Evolutionary conservation across 2,113 vertebrate genomes (phyloP).

Genomic region (Oreocharis arfaki): DNA sequence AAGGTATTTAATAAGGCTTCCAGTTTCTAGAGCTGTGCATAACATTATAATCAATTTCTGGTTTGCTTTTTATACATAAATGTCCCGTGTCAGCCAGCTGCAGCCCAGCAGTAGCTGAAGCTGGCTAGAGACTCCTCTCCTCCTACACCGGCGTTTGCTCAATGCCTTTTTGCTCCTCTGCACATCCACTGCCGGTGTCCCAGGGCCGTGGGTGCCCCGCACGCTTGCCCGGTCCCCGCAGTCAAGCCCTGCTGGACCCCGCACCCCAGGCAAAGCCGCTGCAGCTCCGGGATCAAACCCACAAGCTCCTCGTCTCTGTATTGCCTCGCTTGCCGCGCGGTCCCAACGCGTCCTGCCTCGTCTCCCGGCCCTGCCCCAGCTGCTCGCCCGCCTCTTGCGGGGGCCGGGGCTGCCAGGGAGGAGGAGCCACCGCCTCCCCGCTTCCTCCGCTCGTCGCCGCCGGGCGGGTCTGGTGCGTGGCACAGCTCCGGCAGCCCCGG

Average conservation of each 20-base stretch:
- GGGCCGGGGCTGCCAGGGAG: not conserved
- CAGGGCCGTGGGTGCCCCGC: not conserved
- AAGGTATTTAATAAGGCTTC: not conserved
- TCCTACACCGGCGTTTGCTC: rapidly evolving
- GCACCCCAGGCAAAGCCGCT: not conserved
- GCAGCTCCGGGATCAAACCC: not conserved
- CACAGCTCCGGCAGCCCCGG: not conserved
- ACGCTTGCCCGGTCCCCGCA: not conserved
- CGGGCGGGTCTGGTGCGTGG: conserved; percentile 53
- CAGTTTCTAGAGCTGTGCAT: not conserved
- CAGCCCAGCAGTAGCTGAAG: not conserved
- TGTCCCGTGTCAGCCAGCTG: not conserved
- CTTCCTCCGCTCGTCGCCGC: not conserved
- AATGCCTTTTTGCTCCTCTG: rapidly evolving
- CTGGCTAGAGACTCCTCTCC: not conserved
- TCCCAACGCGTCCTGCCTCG: not conserved
- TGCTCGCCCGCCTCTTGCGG: not conserved
- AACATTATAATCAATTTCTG: not conserved
- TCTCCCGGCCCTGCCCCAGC: not conserved
- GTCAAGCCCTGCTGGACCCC: not conserved
- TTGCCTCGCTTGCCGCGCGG: rapidly evolving
- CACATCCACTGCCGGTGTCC: not conserved
- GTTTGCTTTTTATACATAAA: not conserved
- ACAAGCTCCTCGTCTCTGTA: rapidly evolving
- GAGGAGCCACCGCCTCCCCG: not conserved